Evolutionary conservation across 2,797 vertebrate genomes (phyloP), one percentile per base, ranked within the genome.

Genomic region (Parauchenoglanis punctatus): DNA sequence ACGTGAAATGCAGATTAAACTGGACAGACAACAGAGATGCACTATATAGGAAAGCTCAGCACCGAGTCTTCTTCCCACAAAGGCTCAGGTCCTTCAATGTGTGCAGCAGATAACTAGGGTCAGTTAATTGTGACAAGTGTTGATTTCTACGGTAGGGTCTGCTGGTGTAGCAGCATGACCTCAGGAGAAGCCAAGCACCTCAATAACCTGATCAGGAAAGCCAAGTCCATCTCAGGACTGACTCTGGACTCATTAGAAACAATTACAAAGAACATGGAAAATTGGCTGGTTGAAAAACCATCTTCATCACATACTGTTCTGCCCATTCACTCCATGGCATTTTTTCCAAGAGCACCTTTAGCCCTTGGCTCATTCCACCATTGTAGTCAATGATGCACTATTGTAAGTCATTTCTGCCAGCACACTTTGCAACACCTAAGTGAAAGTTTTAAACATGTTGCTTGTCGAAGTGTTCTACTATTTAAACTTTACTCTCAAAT

Each of bases 401-500:
- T 18, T 70, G 15, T 4, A 5, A 35, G 67, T 68, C 28, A 35
- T 68, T 35, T 70, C 68, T 20, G 17, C n/a, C 65, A 31, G 65
- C 13, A 18, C 15, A 70, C 67, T 70, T 7, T 2, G 40, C 31
- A 70, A 70, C 31, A 40, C 0, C 67, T 70, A 46, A 6, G n/a
- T 76, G 25, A 54, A 54, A n/a, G 15, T 28, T 77, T 77, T 17
- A 28, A 54, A 54, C 25, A 77, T 54, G 75, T 72, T 28, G 25
- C 46, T 77, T 76, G n/a, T 44, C 13, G 2, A 70, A 70, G 68
- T 72, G 35, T 72, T 40, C 31, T 44, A 40, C 40, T 72, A 8
- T 72, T 72, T 40, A 72, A 72, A 72, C 68, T 77, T 75, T 75
- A n/a, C 44, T 77, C 75, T 77, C 23, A 54, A 77, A 77, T 54